Base-by-base conservation (phyloP, 2,888 invertebrate species). In the Drosophila borborema region DNA sequence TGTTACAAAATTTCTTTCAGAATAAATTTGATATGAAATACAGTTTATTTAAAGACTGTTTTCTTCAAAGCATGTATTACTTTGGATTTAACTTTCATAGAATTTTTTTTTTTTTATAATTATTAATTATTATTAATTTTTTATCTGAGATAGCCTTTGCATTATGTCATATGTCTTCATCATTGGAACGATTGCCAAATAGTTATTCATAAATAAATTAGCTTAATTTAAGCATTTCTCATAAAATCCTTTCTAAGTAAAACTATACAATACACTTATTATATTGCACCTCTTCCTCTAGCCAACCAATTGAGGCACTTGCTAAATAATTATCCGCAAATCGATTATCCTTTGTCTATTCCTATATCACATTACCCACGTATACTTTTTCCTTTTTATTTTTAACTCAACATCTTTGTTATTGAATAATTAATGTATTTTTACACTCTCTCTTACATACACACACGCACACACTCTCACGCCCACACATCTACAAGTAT, bases 371-470 rank as follows among this genome's bases (percentile, higher is more conserved):
- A 20, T 4, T 51, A 18, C 18, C 18, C 5, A 20, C 2, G 10
- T 18, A 20, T 23, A 54, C 38, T 16, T 54, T 55, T 40, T 28
- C 16, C 3, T 12, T 34, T 46, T 36, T 34, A 23, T 16, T 41
- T 60, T 41, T 14, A 31, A 18, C 14, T 48, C 28, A 31, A 16
- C 20, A 53, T 31, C 31, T 31, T 31, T 20, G 16, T 16, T 12
- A 20, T 38, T 67, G 8, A 38, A 34, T 14, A 18, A 66, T 54
- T 40, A 2, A 36, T 40, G 16, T n/a, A 38, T 55, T 53, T 55
- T 55, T 67, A 38, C 40, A 40, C 51, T 51, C 45, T 16, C 14
- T 7, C 14, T 9, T 2, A 16, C 46, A 20, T 12, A 3, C 40
- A 18, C 58, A 56, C 12, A 34, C 1, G n/a, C 28, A 14, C 43